These are phyloP conservation scores for Drosophila equinoxialis DNA, from an alignment of 1,140 invertebrate species.

Conservation along the genomic window DNA sequence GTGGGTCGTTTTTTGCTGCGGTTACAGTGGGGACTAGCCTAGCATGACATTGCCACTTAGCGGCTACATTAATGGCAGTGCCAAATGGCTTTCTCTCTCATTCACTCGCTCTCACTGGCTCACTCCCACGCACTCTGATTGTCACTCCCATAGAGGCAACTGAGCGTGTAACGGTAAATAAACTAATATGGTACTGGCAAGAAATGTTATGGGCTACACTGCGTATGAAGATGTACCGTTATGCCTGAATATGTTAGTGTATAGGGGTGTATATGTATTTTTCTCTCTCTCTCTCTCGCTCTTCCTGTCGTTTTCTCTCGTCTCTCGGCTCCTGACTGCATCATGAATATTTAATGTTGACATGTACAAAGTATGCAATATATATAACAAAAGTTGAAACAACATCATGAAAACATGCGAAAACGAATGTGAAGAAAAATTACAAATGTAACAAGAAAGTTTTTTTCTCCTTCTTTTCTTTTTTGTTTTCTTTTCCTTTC, in stretches of 20 bases:
- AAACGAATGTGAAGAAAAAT: conserved; percentile 68
- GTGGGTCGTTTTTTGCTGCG: conserved; percentile 50
- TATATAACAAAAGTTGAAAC: conserved; percentile 58
- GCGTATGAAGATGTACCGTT: conserved; percentile 72
- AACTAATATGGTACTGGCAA: conserved; percentile 61
- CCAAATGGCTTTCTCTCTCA: conserved; percentile 60
- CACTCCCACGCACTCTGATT: neutral
- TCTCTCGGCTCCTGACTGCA: conserved; percentile 24
- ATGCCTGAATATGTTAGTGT: conserved; percentile 25
- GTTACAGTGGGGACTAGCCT: conserved; percentile 58
- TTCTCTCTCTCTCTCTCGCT: conserved; percentile 4
- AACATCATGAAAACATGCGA: conserved; percentile 48
- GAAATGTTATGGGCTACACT: conserved; percentile 52
- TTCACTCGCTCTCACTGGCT: neutral
- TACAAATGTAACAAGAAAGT: conserved; percentile 64
- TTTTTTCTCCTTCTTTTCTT: conserved; percentile 17
- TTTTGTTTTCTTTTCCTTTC: conserved; percentile 29
- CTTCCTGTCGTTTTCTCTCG: neutral
- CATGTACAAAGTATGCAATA: conserved; percentile 73
- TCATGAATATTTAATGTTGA: conserved; percentile 80
- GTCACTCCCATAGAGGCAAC: conserved; percentile 35
- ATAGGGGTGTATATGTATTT: conserved; percentile 9
- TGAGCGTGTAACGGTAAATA: conserved; percentile 80
- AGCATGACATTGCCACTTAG: conserved; percentile 80
- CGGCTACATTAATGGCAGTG: conserved; percentile 79